phyloP scores from a whole-genome alignment of 2,113 vertebrate species.

The Nerophis lumbriciformis region DNA sequence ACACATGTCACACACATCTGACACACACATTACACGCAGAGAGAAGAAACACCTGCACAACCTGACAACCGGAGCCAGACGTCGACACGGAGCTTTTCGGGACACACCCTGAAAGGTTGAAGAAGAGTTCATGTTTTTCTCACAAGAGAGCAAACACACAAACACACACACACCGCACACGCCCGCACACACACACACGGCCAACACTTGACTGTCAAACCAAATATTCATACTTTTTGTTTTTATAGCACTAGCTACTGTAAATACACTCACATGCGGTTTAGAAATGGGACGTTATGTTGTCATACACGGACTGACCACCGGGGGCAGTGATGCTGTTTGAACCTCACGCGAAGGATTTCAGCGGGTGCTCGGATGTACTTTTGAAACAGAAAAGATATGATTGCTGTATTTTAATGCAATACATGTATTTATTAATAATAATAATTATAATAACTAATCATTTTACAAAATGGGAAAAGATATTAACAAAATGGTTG shows the following conservation, averaged over 20 bases:
- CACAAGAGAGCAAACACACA: constrained; percentile 1
- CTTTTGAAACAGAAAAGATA: background rate
- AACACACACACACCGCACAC: constrained; percentile 6
- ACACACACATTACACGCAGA: background rate
- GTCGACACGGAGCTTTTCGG: background rate
- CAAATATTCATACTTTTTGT: background rate
- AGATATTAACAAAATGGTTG: background rate
- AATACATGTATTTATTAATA: background rate
- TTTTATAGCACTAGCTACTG: background rate
- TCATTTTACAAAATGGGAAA: background rate
- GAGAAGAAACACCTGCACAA: background rate
- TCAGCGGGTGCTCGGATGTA: too few species aligned
- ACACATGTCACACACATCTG: background rate
- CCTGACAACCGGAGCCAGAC: background rate
- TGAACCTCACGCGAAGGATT: too few species aligned
- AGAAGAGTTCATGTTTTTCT: constrained; percentile 8
- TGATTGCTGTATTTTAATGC: background rate
- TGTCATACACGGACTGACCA: too few species aligned
- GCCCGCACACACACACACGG: background rate
- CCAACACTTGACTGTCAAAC: background rate
- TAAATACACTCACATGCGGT: background rate
- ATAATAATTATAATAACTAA: too few species aligned
- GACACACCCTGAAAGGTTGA: background rate
- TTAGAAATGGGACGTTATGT: too few species aligned
- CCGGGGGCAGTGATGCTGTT: too few species aligned